A percentile compares a stretch with the other conserved stretches of the same genome.
Evolutionary conservation across 2,113 vertebrate genomes (phyloP).

Genomic region (Rhinogobius similis): DNA sequence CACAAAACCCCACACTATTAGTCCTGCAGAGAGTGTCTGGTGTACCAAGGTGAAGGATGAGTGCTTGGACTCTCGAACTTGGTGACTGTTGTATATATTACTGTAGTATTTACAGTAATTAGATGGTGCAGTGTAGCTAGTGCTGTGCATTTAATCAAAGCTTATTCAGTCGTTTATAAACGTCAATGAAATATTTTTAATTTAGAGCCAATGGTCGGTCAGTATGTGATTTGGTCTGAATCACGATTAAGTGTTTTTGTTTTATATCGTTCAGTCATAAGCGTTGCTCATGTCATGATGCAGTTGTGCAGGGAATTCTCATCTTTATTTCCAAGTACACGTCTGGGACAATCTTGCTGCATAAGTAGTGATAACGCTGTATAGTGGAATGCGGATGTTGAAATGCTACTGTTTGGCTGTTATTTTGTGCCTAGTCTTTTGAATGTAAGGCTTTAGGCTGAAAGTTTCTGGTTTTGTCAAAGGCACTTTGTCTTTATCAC

Average conservation of each 20-base stretch:
- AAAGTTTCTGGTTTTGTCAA: conserved; percentile 48
- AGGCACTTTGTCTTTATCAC: conserved; percentile 51
- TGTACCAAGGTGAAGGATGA: conserved; percentile 12
- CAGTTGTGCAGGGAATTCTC: not conserved
- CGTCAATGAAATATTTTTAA: too few relatives aligned
- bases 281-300: too few relatives aligned
- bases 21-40: not conserved
- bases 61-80: conserved; percentile 6
- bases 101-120: not conserved
- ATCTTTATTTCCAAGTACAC: conserved; percentile 1
- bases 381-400: conserved; percentile 21
- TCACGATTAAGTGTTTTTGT: too few relatives aligned
- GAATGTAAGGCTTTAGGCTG: conserved; percentile 4
- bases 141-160: too few relatives aligned
- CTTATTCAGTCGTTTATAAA: too few relatives aligned
- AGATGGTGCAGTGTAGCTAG: too few relatives aligned
- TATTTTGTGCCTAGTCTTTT: conserved; percentile 6
- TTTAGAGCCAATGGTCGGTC: too few relatives aligned
- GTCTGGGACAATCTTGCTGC: not conserved
- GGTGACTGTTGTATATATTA: conserved; percentile 26
- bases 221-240: too few relatives aligned
- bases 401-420: conserved; percentile 1
- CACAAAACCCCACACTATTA: not conserved
- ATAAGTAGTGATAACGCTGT: conserved; percentile 3
- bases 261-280: too few relatives aligned